These are phyloP conservation scores for Cydia pomonella DNA, from an alignment of 1,140 invertebrate species.

Conservation along the genomic window DNA sequence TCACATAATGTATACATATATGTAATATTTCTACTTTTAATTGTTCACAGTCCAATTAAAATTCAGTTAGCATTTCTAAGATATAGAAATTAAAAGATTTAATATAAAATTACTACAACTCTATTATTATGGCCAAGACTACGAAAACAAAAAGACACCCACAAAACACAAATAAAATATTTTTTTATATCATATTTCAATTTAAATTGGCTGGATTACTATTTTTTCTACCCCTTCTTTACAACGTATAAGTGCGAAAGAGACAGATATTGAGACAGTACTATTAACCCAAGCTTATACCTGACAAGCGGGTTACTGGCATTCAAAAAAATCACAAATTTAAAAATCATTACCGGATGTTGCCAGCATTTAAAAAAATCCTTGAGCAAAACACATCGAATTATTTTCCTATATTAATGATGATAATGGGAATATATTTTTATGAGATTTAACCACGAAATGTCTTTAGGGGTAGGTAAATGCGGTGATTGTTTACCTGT, in stretches of 20 bases:
- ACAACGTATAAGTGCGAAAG: not conserved
- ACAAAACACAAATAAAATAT: conserved; percentile 10
- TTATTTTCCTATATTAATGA: conserved; percentile 13
- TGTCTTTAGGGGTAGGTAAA: conserved; percentile 36
- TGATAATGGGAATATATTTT: conserved; percentile 17
- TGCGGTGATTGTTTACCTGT: conserved; percentile 43
- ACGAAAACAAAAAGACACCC: conserved; percentile 6
- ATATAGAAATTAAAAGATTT: conserved; percentile 34
- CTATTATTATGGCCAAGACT: conserved; percentile 42
- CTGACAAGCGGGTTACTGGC: too few relatives aligned
- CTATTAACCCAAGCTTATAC: too few relatives aligned
- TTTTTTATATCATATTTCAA: not conserved
- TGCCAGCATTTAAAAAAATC: conserved; percentile 23
- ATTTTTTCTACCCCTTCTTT: not conserved
- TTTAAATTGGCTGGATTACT: not conserved
- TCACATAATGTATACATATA: conserved; percentile 42
- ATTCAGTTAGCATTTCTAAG: conserved; percentile 10
- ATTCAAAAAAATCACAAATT: not conserved
- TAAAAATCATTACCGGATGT: not conserved
- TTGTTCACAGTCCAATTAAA: conserved; percentile 1
- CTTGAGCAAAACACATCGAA: conserved; percentile 23
- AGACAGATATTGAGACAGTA: not conserved
- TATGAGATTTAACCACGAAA: conserved; percentile 9
- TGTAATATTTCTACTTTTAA: conserved; percentile 19
- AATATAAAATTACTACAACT: conserved; percentile 37